Percentiles rank a stretch among this genome's conserved stretches.
phyloP scores from a whole-genome alignment of 2,888 invertebrate species.

The Candidula unifasciata region DNA sequence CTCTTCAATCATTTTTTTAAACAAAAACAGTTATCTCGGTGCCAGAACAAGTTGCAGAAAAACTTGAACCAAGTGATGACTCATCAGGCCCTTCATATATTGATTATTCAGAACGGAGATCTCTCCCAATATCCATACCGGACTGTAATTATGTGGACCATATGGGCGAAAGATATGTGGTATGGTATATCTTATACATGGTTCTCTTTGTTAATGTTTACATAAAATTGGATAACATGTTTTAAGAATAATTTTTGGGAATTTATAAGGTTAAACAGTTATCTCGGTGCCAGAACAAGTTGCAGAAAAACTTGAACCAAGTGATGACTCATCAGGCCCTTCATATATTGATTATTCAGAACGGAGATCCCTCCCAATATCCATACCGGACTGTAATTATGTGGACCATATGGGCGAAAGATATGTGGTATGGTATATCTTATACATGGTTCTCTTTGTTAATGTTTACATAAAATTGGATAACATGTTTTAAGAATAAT shows the following conservation, averaged over 20 bases:
- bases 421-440: conserved; percentile 91
- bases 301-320: conserved; percentile 75
- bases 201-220: no score
- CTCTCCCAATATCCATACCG: conserved; percentile 87
- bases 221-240: no score
- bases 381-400: conserved; percentile 95
- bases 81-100: conserved; percentile 86
- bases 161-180: conserved; percentile 91
- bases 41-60: conserved; percentile 75
- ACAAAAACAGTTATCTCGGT: conserved; percentile 75
- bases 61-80: conserved; percentile 83
- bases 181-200: conserved; percentile 68
- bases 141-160: conserved; percentile 87
- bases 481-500: no score
- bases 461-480: no score
- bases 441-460: no score
- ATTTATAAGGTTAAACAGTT: no score
- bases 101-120: conserved; percentile 88
- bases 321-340: conserved; percentile 88
- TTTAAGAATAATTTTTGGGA: no score
- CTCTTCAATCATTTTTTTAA: background rate
- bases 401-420: conserved; percentile 84
- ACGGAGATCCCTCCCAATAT: conserved; percentile 87
- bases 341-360: conserved; percentile 85
- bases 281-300: conserved; percentile 76